These are phyloP conservation scores for Mythimna impura DNA, from an alignment of 2,888 invertebrate genomes.

Conservation along the genomic window DNA sequence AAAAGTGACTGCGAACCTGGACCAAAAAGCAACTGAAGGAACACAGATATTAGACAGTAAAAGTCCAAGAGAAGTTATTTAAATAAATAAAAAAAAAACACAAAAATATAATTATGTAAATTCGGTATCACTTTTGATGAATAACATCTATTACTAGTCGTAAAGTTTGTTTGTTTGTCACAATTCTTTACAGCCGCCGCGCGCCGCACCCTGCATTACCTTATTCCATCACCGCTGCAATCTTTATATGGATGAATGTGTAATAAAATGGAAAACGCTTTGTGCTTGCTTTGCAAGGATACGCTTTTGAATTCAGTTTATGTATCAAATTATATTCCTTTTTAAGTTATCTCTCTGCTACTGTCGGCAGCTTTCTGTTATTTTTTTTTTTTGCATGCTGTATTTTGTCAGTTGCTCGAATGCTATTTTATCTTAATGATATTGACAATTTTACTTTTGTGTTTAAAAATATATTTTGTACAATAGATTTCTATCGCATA, in stretches of 20 bases:
- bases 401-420: conserved; percentile 12
- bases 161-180: conserved; percentile 45
- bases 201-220: conserved; percentile 48
- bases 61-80: not conserved
- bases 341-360: conserved; percentile 58
- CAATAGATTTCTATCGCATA: too few species aligned
- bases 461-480: too few species aligned
- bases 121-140: conserved; percentile 32
- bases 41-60: too few species aligned
- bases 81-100: not conserved
- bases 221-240: conserved; percentile 40
- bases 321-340: conserved; percentile 61
- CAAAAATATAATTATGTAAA: conserved; percentile 22
- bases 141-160: conserved; percentile 28
- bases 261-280: conserved; percentile 57
- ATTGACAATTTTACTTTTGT: not conserved
- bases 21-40: too few species aligned
- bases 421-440: conserved; percentile 24
- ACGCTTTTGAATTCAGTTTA: conserved; percentile 59
- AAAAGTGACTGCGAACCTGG: too few species aligned
- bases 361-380: conserved; percentile 38
- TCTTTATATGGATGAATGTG: conserved; percentile 59
- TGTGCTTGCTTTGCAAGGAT: conserved; percentile 38
- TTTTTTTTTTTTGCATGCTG: conserved; percentile 29
- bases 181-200: conserved; percentile 42